phyloP scores from a whole-genome alignment of 2,888 invertebrate genomes.

The Drosophila demipolita region DNA sequence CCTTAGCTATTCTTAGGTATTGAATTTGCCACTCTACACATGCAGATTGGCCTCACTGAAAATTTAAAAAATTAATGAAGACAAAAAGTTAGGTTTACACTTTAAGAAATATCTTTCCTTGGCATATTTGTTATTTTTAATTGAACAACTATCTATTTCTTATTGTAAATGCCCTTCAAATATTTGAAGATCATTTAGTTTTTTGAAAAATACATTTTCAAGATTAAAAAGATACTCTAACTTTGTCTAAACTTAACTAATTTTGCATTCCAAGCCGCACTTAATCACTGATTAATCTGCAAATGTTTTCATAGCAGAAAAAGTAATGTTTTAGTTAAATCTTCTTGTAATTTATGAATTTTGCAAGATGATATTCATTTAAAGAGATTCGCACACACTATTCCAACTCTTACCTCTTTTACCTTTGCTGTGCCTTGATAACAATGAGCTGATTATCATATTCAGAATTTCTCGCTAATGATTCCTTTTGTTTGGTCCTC shows the following conservation, averaged over 20 bases:
- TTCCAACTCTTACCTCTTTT: neutral
- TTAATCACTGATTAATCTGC: neutral
- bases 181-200: neutral
- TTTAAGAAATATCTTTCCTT: neutral
- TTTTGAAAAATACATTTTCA: neutral
- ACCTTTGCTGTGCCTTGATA: neutral
- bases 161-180: neutral
- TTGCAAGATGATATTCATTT: no score
- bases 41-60: neutral
- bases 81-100: neutral
- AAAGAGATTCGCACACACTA: neutral
- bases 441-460: constrained; percentile 22
- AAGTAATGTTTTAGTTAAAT: neutral
- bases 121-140: neutral
- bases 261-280: no score
- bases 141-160: neutral
- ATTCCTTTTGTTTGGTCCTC: constrained; percentile 21
- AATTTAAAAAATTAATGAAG: neutral
- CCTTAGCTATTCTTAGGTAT: constrained; percentile 16
- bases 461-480: constrained; percentile 15
- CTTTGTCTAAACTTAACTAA: neutral
- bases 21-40: neutral
- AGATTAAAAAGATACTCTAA: neutral
- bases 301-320: neutral
- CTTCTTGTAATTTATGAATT: no score